These are phyloP conservation scores for Nomada hirtipes DNA, from an alignment of 2,888 invertebrate species.

Conservation along the genomic window DNA sequence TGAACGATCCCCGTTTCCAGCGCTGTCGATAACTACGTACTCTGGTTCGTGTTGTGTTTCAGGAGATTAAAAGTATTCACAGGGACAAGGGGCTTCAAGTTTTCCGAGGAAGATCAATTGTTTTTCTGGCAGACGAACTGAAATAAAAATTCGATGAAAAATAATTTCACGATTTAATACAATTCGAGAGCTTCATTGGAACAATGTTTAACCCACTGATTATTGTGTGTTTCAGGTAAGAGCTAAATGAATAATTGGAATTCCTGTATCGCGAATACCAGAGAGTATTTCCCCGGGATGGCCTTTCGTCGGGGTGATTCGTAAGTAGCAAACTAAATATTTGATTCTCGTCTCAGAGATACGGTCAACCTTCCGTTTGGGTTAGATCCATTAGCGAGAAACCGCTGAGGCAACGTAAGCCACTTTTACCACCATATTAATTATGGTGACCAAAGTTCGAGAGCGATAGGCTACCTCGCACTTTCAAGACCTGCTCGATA, in stretches of 20 bases:
- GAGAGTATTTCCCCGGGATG: not conserved
- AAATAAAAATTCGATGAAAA: too few relatives aligned
- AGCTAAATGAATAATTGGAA: not conserved
- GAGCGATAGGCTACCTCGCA: not conserved
- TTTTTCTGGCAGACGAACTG: too few relatives aligned
- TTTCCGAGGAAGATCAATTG: not conserved
- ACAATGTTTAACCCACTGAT: too few relatives aligned
- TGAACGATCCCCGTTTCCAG: not conserved
- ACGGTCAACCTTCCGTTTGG: constrained; percentile 22
- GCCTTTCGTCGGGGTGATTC: not conserved
- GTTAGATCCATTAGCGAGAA: constrained; percentile 59
- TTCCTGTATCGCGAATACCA: not conserved
- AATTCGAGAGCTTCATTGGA: too few relatives aligned
- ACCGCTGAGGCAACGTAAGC: constrained; percentile 59
- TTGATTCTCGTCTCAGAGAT: constrained; percentile 29
- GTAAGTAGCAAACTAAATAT: constrained; percentile 66
- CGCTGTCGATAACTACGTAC: too few relatives aligned
- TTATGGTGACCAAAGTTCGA: constrained; percentile 49
- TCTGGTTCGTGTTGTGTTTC: not conserved
- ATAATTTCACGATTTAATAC: too few relatives aligned
- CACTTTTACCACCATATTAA: constrained; percentile 49
- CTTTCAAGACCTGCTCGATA: not conserved
- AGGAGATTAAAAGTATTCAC: not conserved
- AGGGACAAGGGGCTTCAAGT: not conserved
- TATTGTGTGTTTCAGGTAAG: constrained; percentile 49